Evolutionary conservation across 2,888 invertebrate genomes (phyloP).

Genomic region (Mylabris sibirica): DNA sequence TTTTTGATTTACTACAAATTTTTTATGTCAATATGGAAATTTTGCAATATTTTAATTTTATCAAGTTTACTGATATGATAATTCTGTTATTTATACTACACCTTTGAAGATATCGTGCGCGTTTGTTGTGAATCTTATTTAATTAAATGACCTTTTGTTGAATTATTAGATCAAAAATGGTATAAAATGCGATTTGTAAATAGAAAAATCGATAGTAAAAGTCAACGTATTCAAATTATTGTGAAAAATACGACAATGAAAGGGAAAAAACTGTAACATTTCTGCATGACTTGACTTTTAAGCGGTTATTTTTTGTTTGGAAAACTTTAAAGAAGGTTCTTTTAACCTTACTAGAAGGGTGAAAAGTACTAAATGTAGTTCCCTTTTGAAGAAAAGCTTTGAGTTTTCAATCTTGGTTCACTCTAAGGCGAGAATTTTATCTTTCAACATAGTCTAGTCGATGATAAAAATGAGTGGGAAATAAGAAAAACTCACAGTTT

Average conservation of each 20-base stretch:
- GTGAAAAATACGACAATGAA: no score
- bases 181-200: neutral
- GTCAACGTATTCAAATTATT: neutral
- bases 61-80: neutral
- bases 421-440: neutral
- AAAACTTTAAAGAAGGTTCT: no score
- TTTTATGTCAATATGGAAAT: neutral
- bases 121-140: constrained; percentile 29
- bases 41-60: neutral
- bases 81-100: constrained; percentile 12
- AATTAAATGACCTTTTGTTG: constrained; percentile 42
- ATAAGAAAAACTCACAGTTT: no score
- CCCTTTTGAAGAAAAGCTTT: no score
- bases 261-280: neutral
- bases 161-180: neutral
- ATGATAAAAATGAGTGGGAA: neutral
- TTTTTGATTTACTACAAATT: neutral
- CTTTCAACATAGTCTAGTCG: neutral
- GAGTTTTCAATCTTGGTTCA: no score
- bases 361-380: no score
- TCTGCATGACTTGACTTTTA: neutral
- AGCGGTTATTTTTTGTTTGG: neutral
- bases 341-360: no score
- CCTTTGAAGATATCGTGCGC: constrained; percentile 39
- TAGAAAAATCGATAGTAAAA: neutral